phyloP scores from a whole-genome alignment of 1,140 invertebrate genomes.

The Scaptomyza graminum region DNA sequence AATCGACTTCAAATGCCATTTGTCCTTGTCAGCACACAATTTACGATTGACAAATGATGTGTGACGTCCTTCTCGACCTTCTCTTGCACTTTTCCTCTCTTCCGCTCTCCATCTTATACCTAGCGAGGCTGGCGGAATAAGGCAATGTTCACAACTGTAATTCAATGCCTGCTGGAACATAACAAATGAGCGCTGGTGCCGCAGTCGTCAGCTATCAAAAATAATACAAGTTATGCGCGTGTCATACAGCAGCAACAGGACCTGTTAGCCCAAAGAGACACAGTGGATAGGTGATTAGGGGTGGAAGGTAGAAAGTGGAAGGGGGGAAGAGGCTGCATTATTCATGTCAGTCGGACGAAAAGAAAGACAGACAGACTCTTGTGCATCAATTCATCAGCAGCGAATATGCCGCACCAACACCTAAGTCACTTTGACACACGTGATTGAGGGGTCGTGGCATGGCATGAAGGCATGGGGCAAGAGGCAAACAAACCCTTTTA shows the following conservation, averaged over 20 bases:
- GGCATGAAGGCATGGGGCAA: background rate
- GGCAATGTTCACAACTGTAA: conserved; percentile 43
- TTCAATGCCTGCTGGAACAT: conserved; percentile 52
- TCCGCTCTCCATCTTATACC: background rate
- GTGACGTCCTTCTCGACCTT: conserved; percentile 9
- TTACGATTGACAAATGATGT: conserved; percentile 72
- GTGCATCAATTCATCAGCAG: conserved; percentile 53
- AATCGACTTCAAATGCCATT: conserved; percentile 72
- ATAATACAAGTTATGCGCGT: conserved; percentile 65
- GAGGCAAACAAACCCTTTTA: conserved; percentile 64
- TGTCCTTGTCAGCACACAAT: conserved; percentile 72
- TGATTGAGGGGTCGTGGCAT: background rate
- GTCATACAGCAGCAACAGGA: conserved; percentile 45
- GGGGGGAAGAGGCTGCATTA: conserved; percentile 26
- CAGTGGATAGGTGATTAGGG: too few species aligned
- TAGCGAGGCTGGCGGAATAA: conserved; percentile 4
- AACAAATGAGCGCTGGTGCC: conserved; percentile 37
- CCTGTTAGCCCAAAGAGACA: background rate
- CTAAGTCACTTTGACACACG: conserved; percentile 30
- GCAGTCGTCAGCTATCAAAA: conserved; percentile 38
- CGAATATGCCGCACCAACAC: conserved; percentile 21
- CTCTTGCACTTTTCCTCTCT: too few species aligned
- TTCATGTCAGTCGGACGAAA: conserved; percentile 15
- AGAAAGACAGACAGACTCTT: conserved; percentile 6
- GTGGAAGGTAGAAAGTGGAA: background rate